These are phyloP conservation scores for Altica lythri DNA, from an alignment of 2,888 invertebrate genomes.

Conservation along the genomic window DNA sequence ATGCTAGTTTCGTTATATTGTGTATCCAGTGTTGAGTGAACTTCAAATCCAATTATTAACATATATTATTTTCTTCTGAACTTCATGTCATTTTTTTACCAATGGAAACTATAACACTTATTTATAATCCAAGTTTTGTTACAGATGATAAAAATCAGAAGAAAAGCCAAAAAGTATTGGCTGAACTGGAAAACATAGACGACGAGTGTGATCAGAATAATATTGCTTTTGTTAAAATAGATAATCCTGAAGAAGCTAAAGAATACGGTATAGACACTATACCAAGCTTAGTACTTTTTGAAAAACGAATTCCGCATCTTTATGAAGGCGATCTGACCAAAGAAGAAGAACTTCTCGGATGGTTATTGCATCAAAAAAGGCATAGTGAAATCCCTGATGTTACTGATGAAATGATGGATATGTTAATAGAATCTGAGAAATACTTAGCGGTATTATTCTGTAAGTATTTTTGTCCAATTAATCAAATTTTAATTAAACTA, in stretches of 20 bases:
- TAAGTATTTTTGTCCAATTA: constrained; percentile 61
- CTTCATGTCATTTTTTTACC: too few relatives aligned
- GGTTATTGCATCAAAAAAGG: constrained; percentile 88
- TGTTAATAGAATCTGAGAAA: constrained; percentile 77
- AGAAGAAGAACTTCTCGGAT: constrained; percentile 87
- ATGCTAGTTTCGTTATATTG: too few relatives aligned
- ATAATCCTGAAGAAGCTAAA: constrained; percentile 84
- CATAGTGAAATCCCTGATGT: constrained; percentile 91
- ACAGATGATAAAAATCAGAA: constrained; percentile 90
- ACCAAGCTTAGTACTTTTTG: constrained; percentile 80
- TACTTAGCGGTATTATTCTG: constrained; percentile 90
- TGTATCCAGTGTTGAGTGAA: too few relatives aligned
- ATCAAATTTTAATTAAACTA: background rate
- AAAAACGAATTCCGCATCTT: constrained; percentile 65
- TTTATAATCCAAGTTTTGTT: constrained; percentile 47
- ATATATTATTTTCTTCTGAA: too few relatives aligned
- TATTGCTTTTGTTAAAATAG: constrained; percentile 90
- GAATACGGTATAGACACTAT: constrained; percentile 85
- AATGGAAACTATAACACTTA: too few relatives aligned
- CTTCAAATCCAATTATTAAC: too few relatives aligned
- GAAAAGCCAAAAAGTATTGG: constrained; percentile 82
- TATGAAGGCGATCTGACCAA: constrained; percentile 78
- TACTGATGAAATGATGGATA: constrained; percentile 93
- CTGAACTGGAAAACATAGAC: constrained; percentile 88
- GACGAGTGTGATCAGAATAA: constrained; percentile 92